Base-by-base conservation (phyloP, 2,113 vertebrate species). In the Ceyx cyanopectus region DNA sequence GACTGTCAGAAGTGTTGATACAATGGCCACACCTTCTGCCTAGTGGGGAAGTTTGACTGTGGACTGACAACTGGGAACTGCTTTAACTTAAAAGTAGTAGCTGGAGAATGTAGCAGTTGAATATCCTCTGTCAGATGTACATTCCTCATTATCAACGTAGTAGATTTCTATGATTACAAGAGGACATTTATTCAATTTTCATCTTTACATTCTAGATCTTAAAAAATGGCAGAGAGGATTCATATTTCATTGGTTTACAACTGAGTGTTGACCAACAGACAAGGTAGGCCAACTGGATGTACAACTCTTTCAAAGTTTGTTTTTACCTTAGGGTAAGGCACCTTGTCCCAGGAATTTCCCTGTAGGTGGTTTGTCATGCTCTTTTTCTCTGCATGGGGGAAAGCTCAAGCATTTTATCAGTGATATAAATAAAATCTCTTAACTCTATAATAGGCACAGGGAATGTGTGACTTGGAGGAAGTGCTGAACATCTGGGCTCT, bases 231-330 rank as follows among this genome's bases (percentile, higher is more conserved):
- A 43, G 58, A n/a, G 60, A 94, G 2, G 32, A 87, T 14, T 95
- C 98, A 37, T 99, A 98, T 97, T 99, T 98, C 95, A 99, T 99
- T 90, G 99, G 99, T 56, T 96, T 99, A 97, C 95, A 94, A 27
- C 97, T 99, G 76, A 98, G 98, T 93, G 80, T 99, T 96, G 99
- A 99, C 97, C 98, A 98, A 70, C 97, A 98, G 12, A 98, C 99
- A 68, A 98, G 92, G 99, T 99, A 98, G 96, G 98, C 97, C 85
- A 88, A 73, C 41, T 45, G 29, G 20, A 76, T 60, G 7, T 29
- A 57, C 27, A 72, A 11, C 10, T 68, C 75, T 69, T 63, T 45
- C 2, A 3, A 3, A 27, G 2, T 79, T 91, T 34, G 4, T 54
- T 84, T 82, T 90, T 67, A 30, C 15, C 17, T 60, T 65, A 8